Percentiles rank a stretch among this genome's conserved stretches.
phyloP scores from a whole-genome alignment of 92 coral and sea anemone genomes.

The Epizoanthus stellaris region DNA sequence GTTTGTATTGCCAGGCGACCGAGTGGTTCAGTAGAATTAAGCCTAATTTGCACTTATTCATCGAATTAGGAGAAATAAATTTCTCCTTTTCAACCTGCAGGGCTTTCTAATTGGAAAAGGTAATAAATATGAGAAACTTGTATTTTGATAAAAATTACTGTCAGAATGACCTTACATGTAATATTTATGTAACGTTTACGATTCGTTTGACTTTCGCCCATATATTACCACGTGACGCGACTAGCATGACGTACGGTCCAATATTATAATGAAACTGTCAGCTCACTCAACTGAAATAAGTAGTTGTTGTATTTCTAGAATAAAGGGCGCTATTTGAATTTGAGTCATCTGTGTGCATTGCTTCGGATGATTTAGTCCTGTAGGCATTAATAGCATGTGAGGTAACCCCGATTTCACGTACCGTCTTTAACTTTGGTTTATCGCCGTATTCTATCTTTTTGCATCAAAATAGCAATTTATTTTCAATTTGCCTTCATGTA shows the following conservation, averaged over 20 bases:
- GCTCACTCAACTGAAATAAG: slow-evolving; percentile 8
- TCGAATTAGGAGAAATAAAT: neutral
- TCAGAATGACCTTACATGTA: neutral
- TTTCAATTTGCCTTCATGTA: neutral
- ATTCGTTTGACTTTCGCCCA: neutral
- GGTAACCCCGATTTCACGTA: too few species aligned
- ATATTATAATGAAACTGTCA: slow-evolving; percentile 40
- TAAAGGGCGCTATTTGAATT: neutral
- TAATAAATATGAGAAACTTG: too few species aligned
- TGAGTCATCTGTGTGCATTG: neutral
- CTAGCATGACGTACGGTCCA: slow-evolving; percentile 23
- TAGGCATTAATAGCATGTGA: too few species aligned
- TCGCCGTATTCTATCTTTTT: neutral
- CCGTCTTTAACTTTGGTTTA: neutral
- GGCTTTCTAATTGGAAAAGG: neutral
- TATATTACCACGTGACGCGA: neutral
- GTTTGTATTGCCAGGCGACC: neutral
- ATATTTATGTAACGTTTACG: neutral
- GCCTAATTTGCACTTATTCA: slow-evolving; percentile 23
- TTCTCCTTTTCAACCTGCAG: neutral
- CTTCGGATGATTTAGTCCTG: neutral
- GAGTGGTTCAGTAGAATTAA: neutral
- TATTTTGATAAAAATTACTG: neutral
- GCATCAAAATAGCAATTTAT: neutral
- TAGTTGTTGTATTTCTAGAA: neutral